Evolutionary conservation across 64 coral and sea anemone species (phyloP).

Genomic region (Montipora capricornis): DNA sequence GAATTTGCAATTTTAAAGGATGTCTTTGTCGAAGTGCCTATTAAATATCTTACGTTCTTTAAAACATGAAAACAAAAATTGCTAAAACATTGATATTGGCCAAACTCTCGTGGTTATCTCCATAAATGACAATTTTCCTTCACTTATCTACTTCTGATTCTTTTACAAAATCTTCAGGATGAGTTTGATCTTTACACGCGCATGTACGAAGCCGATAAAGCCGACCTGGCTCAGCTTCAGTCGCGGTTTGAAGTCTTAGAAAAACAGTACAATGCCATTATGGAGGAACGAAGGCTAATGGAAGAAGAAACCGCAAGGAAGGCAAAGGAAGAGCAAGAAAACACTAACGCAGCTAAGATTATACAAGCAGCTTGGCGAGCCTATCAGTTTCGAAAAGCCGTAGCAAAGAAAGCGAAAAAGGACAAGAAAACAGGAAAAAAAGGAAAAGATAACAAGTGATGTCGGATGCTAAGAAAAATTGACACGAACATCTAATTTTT

Average conservation of each 20-base stretch:
- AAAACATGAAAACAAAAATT: no score
- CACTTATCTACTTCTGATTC: background rate
- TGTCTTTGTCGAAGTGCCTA: no score
- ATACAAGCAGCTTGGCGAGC: constrained; percentile 80
- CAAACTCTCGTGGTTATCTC: no score
- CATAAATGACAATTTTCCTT: no score
- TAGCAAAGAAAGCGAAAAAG: background rate
- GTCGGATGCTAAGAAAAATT: background rate
- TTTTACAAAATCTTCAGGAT: constrained; percentile 36
- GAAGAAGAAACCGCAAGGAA: constrained; percentile 65
- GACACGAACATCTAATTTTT: background rate
- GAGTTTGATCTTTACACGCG: constrained; percentile 81
- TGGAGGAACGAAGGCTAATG: constrained; percentile 76
- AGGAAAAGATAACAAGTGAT: constrained; percentile 8
- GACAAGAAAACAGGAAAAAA: constrained; percentile 64
- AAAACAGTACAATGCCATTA: constrained; percentile 74
- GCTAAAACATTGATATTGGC: no score
- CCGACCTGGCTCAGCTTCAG: constrained; percentile 63
- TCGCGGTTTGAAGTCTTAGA: constrained; percentile 69
- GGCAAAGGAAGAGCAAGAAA: constrained; percentile 48
- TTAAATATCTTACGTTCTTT: no score
- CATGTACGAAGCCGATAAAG: constrained; percentile 82
- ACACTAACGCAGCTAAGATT: constrained; percentile 20
- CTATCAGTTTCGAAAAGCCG: constrained; percentile 34
- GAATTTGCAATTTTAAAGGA: no score